Conservation (phyloP, 2,113 vertebrate species). For the Pampusana beccarii region DNA sequence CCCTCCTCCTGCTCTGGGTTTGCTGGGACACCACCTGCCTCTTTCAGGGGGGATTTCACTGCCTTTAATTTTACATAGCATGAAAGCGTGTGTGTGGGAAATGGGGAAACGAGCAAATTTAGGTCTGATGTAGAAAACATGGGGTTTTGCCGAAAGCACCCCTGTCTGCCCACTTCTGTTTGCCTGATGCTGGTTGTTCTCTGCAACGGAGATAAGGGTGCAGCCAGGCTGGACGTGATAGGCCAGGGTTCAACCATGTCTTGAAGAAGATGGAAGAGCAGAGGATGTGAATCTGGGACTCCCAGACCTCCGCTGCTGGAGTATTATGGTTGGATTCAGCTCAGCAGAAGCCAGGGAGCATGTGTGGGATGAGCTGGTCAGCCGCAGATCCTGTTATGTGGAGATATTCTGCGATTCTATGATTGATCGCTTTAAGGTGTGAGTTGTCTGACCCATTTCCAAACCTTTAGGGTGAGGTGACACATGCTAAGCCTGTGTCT, state of each 20-base stretch:
- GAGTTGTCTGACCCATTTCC: background rate
- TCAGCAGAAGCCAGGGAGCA: background rate
- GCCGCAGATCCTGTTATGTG: background rate
- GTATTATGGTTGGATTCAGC: background rate
- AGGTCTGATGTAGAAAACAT: background rate
- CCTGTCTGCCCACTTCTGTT: background rate
- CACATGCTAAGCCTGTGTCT: background rate
- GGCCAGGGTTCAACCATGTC: accelerated
- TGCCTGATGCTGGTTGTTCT: background rate
- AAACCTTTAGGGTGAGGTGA: background rate
- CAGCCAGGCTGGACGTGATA: background rate
- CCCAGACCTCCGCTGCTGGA: background rate
- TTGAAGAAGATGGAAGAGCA: background rate
- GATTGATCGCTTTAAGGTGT: background rate
- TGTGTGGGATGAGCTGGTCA: background rate
- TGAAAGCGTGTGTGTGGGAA: background rate
- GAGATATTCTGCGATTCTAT: accelerated
- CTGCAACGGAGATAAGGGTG: background rate
- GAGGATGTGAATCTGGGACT: background rate
- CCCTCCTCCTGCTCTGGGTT: background rate
- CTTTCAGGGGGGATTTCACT: background rate
- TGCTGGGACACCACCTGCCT: background rate
- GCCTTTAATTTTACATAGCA: background rate
- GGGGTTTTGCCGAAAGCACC: background rate
- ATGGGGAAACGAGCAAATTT: background rate